Base-by-base conservation (phyloP, 2,113 vertebrate species). In the Callipepla californica region DNA sequence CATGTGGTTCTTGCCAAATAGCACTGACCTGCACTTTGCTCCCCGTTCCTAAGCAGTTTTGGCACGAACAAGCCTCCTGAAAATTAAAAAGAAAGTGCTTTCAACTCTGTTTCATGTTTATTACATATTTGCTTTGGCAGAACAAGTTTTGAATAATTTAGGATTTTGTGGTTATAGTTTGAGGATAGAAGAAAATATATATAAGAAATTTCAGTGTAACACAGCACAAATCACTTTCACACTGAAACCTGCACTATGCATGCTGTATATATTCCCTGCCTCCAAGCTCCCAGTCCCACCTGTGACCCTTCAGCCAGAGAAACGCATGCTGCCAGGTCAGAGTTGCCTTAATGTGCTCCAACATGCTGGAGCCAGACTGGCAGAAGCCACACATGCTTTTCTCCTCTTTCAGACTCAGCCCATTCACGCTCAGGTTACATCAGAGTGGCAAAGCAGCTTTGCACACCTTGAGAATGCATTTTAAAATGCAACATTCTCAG, bases 1-100 rank as follows among this genome's bases (percentile, higher is more conserved):
- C 87, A 95, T 80, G 94, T 94, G 95, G 93, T 84, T 91, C 94
- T 80, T 95, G 94, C 91, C 95, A 95, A 94, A 92, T 94, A 95
- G 75, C 87, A 68, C 53, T 96, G 92, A 92, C 34, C 70, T 87
- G n/a, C 77, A 45, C 90, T 96, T 80, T 78, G 68, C 38, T 94
- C 36, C 76, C 85, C 32, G 48, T 85, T 48, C 81, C 91, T 69
- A 79, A 86, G 85, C 76, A 86, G 55, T 94, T 94, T 84, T 96
- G 92, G 85, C 87, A 94, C 73, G 42, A 80, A 65, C 80, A 91
- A 40, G 26, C 73, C 91, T 88, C 65, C 82, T 57, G 65, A 89
- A 95, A 92, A 92, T 95, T 85, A 90, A 83, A 69, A 87, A 87
- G 74, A 92, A 93, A 92, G n/a, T 63, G 44, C 79, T 92, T 93